phyloP scores from a whole-genome alignment of 2,797 vertebrate species.

The Xenopus petersii region DNA sequence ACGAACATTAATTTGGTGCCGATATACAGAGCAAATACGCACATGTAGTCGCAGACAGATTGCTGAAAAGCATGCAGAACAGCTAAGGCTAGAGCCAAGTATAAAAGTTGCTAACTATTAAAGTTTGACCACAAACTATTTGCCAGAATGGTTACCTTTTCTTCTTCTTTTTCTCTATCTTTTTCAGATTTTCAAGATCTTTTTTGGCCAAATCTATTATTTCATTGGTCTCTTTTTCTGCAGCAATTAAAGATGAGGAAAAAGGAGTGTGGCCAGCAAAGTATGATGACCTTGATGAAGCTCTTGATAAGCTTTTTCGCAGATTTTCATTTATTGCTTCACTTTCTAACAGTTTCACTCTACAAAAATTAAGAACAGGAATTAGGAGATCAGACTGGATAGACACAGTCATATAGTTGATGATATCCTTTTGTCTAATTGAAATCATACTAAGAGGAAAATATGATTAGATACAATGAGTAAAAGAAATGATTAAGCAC shows the following conservation, averaged over 20 bases:
- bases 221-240: slow-evolving; percentile 87
- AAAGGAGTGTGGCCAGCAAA: slow-evolving; percentile 75
- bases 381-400: not conserved
- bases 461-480: too few species aligned
- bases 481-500: too few species aligned
- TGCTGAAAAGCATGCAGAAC: too few species aligned
- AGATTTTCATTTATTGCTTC: slow-evolving; percentile 91
- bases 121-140: too few species aligned
- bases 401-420: too few species aligned
- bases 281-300: slow-evolving; percentile 76
- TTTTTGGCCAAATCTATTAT: slow-evolving; percentile 94
- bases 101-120: too few species aligned
- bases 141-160: slow-evolving; percentile 73
- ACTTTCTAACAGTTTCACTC: slow-evolving; percentile 92
- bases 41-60: too few species aligned
- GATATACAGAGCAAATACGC: too few species aligned
- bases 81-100: too few species aligned
- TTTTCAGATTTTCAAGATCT: slow-evolving; percentile 91
- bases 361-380: slow-evolving; percentile 46
- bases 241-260: slow-evolving; percentile 69
- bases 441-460: too few species aligned
- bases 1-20: too few species aligned
- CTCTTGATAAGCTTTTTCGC: slow-evolving; percentile 84
- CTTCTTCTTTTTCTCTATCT: slow-evolving; percentile 92
- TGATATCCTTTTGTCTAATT: too few species aligned